Base-by-base conservation (phyloP, 2,888 invertebrate species). In the Holacanthella duospinosa region DNA sequence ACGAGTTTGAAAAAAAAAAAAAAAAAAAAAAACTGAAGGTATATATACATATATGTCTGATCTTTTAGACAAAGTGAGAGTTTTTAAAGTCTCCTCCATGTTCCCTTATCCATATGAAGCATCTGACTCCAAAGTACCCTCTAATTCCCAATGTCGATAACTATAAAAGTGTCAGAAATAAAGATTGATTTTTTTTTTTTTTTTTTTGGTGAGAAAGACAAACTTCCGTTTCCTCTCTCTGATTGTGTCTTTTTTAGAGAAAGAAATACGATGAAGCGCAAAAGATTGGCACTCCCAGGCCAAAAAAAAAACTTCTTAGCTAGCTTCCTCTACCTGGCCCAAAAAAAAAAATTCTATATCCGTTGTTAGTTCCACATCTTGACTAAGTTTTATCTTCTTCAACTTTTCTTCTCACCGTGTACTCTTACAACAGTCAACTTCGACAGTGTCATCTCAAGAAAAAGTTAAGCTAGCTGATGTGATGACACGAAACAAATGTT, bases 21-120 rank as follows among this genome's bases (percentile, higher is more conserved):
- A 27, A 24, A 26, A 3, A 27, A 12, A 4, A 55, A 26, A n/a
- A n/a, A 29, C 3, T 6, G 55, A 26, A 27, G 27, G 55, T 55
- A n/a, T n/a, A n/a, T n/a, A 55, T 6, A 26, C 24, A 24, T 4
- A 12, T 55, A 29, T 29, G 9, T 55, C 55, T 57, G 29, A 57
- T 57, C 57, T 57, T 29, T 57, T 57, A 57, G 29, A 57, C 57
- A 57, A 57, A 57, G 57, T 57, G 48, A 48, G 16, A 6, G 36
- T 16, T 6, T 48, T 4, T 21, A n/a, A 55, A 55, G 55, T 21
- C 53, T 4, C 36, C 9, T 12, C 16, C 16, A 6, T 36, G 9
- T 36, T 36, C 16, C 36, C 36, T 16, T 36, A 6, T 36, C 36
- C 6, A 6, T 16, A 36, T 12, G 16, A 16, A 12, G 9, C 36